Conservation (phyloP, 2,888 invertebrate species). For the Caenorhabditis afra region DNA sequence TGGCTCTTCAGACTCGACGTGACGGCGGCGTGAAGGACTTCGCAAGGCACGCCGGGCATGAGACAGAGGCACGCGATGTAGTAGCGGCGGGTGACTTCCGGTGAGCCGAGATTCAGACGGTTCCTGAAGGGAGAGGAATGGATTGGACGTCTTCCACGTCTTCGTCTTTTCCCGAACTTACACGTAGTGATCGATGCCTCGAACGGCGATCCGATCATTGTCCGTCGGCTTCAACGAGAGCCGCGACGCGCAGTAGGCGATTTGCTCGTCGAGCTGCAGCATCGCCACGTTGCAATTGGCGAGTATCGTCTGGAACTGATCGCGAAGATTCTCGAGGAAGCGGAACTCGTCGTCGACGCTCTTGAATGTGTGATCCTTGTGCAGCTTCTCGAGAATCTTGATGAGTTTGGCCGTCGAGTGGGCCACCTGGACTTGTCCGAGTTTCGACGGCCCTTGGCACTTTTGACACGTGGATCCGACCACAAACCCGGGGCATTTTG, state of each 20-base stretch:
- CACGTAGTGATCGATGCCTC: no score
- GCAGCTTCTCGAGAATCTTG: constrained; percentile 27
- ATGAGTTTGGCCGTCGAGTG: constrained; percentile 22
- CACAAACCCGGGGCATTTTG: constrained; percentile 16
- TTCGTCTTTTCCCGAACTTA: no score
- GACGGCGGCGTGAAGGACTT: no score
- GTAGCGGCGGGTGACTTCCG: no score
- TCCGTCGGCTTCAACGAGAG: no score
- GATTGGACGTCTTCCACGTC: no score
- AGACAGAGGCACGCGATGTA: no score
- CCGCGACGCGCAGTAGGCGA: constrained; percentile 20
- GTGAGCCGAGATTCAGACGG: no score
- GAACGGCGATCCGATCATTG: no score
- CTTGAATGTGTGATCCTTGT: constrained; percentile 1
- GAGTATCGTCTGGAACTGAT: constrained; percentile 15
- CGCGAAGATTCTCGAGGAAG: constrained; percentile 11
- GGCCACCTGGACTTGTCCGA: background rate
- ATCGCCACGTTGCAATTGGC: constrained; percentile 50
- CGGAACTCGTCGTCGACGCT: background rate
- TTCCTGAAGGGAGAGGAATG: no score
- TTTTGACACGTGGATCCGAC: background rate
- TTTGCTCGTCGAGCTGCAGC: constrained; percentile 44
- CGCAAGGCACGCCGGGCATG: no score
- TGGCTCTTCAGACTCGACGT: no score
- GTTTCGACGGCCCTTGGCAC: background rate